Evolutionary conservation across 2,888 invertebrate genomes (phyloP).

Genomic region (Eupithecia inturbata): DNA sequence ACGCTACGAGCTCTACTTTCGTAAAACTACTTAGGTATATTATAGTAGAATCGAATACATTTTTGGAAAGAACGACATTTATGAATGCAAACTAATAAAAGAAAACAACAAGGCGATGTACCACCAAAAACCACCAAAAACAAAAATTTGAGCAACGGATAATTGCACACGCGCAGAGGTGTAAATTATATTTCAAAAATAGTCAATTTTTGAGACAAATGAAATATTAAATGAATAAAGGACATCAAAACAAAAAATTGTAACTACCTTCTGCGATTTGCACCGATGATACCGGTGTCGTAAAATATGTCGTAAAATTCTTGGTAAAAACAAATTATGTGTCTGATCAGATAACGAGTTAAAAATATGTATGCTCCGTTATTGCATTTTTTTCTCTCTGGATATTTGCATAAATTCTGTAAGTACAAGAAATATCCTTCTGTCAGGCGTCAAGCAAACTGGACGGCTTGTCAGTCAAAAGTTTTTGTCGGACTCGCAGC

Average conservation of each 20-base stretch:
- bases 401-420: slow-evolving; percentile 11
- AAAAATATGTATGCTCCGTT: background rate
- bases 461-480: slow-evolving; percentile 61
- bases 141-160: background rate
- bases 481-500: slow-evolving; percentile 64
- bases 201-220: background rate
- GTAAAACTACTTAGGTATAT: no score
- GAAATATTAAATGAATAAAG: background rate
- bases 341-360: background rate
- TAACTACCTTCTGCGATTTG: background rate
- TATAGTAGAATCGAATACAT: no score
- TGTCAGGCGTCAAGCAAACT: slow-evolving; percentile 21
- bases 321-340: background rate
- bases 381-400: slow-evolving; percentile 3
- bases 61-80: no score
- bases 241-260: background rate
- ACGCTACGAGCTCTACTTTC: no score
- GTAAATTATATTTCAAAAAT: background rate
- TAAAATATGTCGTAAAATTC: background rate
- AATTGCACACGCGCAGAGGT: background rate
- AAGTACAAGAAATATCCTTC: slow-evolving; percentile 15
- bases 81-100: background rate
- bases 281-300: background rate
- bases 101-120: background rate
- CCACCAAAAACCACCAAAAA: background rate